phyloP scores from a whole-genome alignment of 2,888 invertebrate genomes.

The Dicycla oo region DNA sequence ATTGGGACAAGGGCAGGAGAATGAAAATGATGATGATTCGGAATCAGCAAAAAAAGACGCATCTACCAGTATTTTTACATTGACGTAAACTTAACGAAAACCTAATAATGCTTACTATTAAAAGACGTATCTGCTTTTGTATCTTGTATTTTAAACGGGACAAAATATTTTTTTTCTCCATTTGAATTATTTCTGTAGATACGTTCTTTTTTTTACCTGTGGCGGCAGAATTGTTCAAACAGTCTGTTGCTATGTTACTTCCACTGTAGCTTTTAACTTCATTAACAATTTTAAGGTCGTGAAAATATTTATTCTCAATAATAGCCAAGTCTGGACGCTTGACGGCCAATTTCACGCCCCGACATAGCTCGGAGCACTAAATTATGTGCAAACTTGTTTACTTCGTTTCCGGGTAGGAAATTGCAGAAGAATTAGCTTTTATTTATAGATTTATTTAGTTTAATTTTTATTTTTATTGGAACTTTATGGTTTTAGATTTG shows the following conservation, averaged over 20 bases:
- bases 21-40: no score
- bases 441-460: slow-evolving; percentile 3
- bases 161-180: no score
- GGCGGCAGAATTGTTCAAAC: slow-evolving; percentile 21
- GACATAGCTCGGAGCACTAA: slow-evolving; percentile 36
- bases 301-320: slow-evolving; percentile 61
- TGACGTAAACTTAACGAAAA: no score
- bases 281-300: slow-evolving; percentile 65
- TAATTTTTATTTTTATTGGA: neutral
- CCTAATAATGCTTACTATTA: no score
- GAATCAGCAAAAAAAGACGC: no score
- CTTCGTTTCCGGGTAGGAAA: slow-evolving; percentile 54
- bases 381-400: slow-evolving; percentile 46
- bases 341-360: slow-evolving; percentile 61
- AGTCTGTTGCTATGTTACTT: slow-evolving; percentile 21
- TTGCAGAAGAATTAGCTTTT: slow-evolving; percentile 32
- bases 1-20: no score
- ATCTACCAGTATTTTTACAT: no score
- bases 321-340: slow-evolving; percentile 43
- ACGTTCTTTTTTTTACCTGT: no score
- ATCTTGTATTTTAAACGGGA: no score
- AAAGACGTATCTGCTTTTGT: no score
- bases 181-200: no score
- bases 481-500: neutral
- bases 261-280: no score